phyloP scores from a whole-genome alignment of 2,888 invertebrate species.

The Eupithecia dodoneata region DNA sequence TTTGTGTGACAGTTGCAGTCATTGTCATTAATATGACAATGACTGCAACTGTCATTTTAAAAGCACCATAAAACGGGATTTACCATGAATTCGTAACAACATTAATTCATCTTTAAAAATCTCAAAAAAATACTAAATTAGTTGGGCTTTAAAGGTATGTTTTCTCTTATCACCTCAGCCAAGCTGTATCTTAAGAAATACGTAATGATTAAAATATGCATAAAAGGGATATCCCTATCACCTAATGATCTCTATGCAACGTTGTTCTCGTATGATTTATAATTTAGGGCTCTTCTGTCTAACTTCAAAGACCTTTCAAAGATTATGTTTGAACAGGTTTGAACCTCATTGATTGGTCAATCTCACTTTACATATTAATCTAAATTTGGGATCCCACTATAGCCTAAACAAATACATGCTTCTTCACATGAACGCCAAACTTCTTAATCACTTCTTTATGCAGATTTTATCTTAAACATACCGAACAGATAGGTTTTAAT shows the following conservation, averaged over 20 bases:
- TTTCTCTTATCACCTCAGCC: not conserved
- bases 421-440: not conserved
- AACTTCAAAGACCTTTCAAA: not conserved
- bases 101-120: not conserved
- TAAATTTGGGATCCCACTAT: not conserved
- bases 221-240: not conserved
- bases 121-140: not conserved
- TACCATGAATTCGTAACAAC: not conserved
- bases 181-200: no score
- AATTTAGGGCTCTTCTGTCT: not conserved
- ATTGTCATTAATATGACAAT: not conserved
- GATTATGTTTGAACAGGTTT: slow-evolving; percentile 1
- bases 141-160: not conserved
- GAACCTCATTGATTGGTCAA: not conserved
- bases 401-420: not conserved
- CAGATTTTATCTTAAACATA: not conserved
- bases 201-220: not conserved
- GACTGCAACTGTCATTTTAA: not conserved
- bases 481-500: not conserved
- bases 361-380: slow-evolving; percentile 5
- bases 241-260: not conserved
- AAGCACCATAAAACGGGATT: not conserved
- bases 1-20: no score
- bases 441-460: not conserved
- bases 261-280: not conserved